Evolutionary conservation across 2,797 vertebrate genomes (phyloP), one percentile per base, ranked within the genome.

Genomic region (Anguilla obscura): DNA sequence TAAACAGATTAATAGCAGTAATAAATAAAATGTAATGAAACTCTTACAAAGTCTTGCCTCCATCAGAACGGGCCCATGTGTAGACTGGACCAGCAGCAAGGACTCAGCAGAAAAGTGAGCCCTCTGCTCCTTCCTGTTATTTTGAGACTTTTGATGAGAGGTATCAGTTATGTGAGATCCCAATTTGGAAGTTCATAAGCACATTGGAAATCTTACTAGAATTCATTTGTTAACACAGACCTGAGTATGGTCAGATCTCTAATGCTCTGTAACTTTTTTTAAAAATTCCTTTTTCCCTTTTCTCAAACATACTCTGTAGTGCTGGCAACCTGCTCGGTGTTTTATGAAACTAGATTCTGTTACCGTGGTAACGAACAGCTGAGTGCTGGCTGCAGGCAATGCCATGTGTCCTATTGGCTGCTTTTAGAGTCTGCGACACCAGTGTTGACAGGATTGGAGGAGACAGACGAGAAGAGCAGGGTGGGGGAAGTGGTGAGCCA

Each of bases 351-450:
- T 90, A 84, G 89, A 85, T 89, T 92, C 88, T 86, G 92, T 93
- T 90, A 90, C 92, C 89, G 90, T 92, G 91, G 89, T 33, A 89
- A 92, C 88, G 79, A 89, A 91, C 90, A 92, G 91, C 91, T 88
- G 89, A 93, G 90, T 86, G n/a, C 89, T 91, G 71, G 88, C 91
- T 90, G 91, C 89, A 50, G 91, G 91, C 89, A 80, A 90, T 89
- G 71, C 87, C 69, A 45, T 87, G 86, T 82, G 66, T 86, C 90
- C 89, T 82, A 89, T 93, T 93, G 92, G 91, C 88, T 93, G 91
- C 45, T 69, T 18, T 87, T 48, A 30, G 69, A 27, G 60, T 88
- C 50, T 80, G 85, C 30, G 66, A 89, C 90, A 89, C 71, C 80
- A 66, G 30, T 84, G 89, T 88, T 89, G 90, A 91, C 88, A 36